Evolutionary conservation across 1,140 invertebrate genomes (phyloP).

Genomic region (Steinernema khuongi): DNA sequence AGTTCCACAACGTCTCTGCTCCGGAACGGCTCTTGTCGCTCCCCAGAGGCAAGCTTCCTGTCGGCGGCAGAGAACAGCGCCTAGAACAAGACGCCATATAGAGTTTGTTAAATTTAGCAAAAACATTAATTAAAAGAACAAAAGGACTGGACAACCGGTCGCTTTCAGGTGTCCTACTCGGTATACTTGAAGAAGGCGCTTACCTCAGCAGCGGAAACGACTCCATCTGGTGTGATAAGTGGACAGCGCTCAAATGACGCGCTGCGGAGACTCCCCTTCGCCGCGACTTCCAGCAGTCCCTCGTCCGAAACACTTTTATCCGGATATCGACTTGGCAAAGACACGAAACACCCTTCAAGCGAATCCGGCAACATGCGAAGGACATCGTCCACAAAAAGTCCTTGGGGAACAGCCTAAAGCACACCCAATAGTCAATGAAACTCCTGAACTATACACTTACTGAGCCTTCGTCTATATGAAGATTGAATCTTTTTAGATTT

Average conservation of each 20-base stretch:
- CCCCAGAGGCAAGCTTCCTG: neutral
- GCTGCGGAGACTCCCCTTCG: neutral
- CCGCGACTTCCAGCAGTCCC: neutral
- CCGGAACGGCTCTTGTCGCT: neutral
- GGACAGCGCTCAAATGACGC: neutral
- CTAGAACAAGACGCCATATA: too few relatives aligned
- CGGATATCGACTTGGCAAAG: neutral
- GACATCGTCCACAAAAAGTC: neutral
- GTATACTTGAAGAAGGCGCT: neutral
- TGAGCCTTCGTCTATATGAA: too few relatives aligned
- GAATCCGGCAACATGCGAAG: neutral
- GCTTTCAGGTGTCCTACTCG: too few relatives aligned
- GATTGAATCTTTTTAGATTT: neutral
- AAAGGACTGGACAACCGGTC: too few relatives aligned
- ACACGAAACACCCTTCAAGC: neutral
- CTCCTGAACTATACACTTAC: too few relatives aligned
- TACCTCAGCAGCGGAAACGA: neutral
- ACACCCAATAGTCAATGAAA: too few relatives aligned
- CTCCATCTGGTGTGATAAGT: neutral
- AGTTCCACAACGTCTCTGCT: neutral
- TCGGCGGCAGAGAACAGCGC: neutral
- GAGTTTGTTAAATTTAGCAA: too few relatives aligned
- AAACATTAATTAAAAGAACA: too few relatives aligned
- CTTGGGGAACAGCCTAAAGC: neutral
- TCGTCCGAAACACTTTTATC: neutral